Evolutionary conservation across 2,113 vertebrate genomes (phyloP).

Genomic region (Corvus hawaiiensis): DNA sequence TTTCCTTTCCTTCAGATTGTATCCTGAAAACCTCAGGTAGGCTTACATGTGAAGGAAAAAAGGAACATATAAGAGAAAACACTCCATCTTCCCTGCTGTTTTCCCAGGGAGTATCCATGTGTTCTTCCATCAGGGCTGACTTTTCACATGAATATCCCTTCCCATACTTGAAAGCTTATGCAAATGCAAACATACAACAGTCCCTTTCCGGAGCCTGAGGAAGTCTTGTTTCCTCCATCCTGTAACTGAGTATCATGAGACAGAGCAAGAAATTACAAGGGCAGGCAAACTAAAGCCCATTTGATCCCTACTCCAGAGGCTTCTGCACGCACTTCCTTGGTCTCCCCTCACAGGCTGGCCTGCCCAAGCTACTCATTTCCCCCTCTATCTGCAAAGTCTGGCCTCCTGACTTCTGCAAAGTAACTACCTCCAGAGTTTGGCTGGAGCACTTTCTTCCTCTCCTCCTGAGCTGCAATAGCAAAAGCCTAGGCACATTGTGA

Average conservation of each 20-base stretch:
- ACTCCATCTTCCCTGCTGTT: background rate
- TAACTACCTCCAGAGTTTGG: accelerated
- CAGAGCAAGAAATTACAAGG: background rate
- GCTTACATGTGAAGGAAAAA: background rate
- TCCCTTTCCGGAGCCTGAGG: background rate
- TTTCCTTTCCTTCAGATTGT: background rate
- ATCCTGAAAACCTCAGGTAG: background rate
- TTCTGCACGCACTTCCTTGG: background rate
- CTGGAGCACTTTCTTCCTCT: background rate
- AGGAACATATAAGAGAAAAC: background rate
- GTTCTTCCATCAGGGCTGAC: background rate
- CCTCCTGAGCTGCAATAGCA: background rate
- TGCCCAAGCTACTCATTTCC: background rate
- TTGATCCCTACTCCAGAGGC: background rate
- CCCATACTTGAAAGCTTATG: background rate
- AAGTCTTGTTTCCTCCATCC: background rate
- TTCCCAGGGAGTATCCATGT: background rate
- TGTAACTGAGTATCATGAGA: background rate
- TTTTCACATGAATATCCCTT: background rate
- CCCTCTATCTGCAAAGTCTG: background rate
- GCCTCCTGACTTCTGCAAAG: background rate
- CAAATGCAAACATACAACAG: accelerated
- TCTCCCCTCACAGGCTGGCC: background rate
- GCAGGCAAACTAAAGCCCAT: background rate
- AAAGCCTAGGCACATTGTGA: background rate